Evolutionary conservation across 37 sponge, comb jelly and placozoan species (phyloP), one percentile per base, ranked within the genome.

Genomic region (Diacarnus erythraeanus): DNA sequence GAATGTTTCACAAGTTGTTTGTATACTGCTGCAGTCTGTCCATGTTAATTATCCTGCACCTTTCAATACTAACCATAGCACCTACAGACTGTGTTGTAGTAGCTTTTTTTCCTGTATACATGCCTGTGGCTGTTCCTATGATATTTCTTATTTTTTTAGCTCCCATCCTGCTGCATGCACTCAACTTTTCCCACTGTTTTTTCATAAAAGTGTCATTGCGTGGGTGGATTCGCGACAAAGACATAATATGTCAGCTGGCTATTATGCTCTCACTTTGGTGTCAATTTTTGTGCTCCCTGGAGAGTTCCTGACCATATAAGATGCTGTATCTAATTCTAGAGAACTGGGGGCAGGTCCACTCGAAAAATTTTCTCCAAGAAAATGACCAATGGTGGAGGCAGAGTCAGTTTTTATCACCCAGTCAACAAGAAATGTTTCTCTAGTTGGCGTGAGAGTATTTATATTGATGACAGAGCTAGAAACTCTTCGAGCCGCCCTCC

Each of bases 21-120:
- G 44, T 64, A 65, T 77, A 77, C n/a, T 77, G 42, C 12, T 39
- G 42, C 3, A 77, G 65, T 40, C 63, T 77, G 2, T 77, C 65
- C 31, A 77, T 42, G 65, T 77, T 77, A 17, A 77, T 40, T 41
- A 77, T 77, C n/a, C 51, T 47, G 51, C 51, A 15, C 51, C 51
- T 12, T 47, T 47, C 51, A 47, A 47, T 47, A 12, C 51, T 60
- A 5, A 26, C n/a, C n/a, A n/a, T n/a, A n/a, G n/a, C n/a, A n/a
- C n/a, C n/a, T n/a, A n/a, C n/a, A n/a, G n/a, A n/a, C n/a, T n/a
- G n/a, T n/a, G n/a, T n/a, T n/a, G n/a, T n/a, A n/a, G n/a, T n/a
- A n/a, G n/a, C 23, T 60, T 17, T 20, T 25, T 60, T 17, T 26
- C 9, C 26, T 60, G 61, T 60, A 60, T 17, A 60, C 61, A 60